phyloP scores from a whole-genome alignment of 2,888 invertebrate genomes.

The Zygaena filipendulae region DNA sequence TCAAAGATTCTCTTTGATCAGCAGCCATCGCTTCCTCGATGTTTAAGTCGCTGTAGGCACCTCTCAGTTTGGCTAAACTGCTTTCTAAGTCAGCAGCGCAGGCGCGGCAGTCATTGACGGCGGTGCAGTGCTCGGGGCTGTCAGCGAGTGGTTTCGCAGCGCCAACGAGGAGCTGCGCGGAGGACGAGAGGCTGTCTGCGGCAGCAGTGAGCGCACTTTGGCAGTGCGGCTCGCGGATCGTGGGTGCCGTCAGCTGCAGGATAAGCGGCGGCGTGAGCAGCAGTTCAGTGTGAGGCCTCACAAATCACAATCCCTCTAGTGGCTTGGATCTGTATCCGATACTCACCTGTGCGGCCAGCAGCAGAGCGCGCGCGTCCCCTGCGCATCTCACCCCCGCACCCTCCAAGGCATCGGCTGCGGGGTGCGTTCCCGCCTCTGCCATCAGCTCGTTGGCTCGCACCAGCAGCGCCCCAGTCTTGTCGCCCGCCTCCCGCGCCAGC shows the following conservation, averaged over 20 bases:
- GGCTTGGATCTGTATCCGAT: no score
- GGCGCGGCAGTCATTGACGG: conserved; percentile 21
- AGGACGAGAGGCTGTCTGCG: conserved; percentile 25
- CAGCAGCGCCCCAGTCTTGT: conserved; percentile 28
- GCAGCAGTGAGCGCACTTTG: conserved; percentile 30
- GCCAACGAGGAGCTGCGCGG: conserved; percentile 25
- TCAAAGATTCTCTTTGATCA: no score
- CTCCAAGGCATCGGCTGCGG: conserved; percentile 12
- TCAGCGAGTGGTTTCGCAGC: conserved; percentile 32
- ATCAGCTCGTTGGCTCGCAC: conserved; percentile 18
- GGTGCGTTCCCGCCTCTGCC: conserved; percentile 9
- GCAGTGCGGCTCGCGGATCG: conserved; percentile 20
- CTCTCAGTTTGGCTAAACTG: conserved; percentile 33
- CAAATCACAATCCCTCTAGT: conserved; percentile 2
- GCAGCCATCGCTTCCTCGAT: no score
- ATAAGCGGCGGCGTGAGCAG: no score
- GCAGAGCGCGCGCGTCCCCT: conserved; percentile 24
- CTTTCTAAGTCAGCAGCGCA: conserved; percentile 27
- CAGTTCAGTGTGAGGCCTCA: neutral
- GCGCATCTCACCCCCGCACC: conserved; percentile 18
- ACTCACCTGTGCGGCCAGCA: conserved; percentile 21
- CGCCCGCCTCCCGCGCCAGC: conserved; percentile 29
- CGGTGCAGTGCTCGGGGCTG: conserved; percentile 18
- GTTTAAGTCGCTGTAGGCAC: conserved; percentile 23
- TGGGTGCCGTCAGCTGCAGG: conserved; percentile 21